Base-by-base conservation (phyloP, 2,888 invertebrate species). In the Plutella xylostella region DNA sequence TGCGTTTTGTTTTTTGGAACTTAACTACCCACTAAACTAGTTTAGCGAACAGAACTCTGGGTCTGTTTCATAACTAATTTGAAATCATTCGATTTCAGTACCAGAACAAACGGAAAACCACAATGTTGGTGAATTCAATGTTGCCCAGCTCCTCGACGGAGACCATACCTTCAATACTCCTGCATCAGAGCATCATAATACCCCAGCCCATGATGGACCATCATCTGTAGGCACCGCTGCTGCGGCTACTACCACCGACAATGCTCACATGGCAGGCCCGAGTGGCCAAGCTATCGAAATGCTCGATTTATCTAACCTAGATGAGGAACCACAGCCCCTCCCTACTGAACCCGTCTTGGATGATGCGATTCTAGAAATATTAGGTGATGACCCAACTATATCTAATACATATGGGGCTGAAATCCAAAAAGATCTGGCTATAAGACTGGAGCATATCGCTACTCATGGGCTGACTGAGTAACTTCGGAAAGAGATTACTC, bases 371-470 rank as follows among this genome's bases (percentile, higher is more conserved):
- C 20, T 51, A 14, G 40, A 51, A 21, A 49, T 52, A 20, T 42
- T 52, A 3, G 52, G 53, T 9, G 45, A 22, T 1, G 51, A 50
- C 30, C 53, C 55, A 12, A 41, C 50, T 4, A 19, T 35, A 6
- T n/a, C 7, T 1, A 52, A 37, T 17, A 41, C 46, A 25, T 55
- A 48, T 43, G 57, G 53, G 1, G 33, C 41, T 15, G 47, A 53
- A 4, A 52, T 57, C 11, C 53, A 51, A 14, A 42, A 42, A 1
- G 59, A 56, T n/a, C 9, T 56, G 3, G 55, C 56, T 0, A 18
- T 46, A 0, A 21, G 54, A 12, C 33, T 52, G 4, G 22, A 55
- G 28, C 52, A 56, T 17, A 47, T 47, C 3, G 48, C 51, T 1
- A 51, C 52, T 3, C 43, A 18, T 1, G 57, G 55, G 0, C 25